Percentiles rank a stretch among this genome's conserved stretches.
These are phyloP conservation scores for Crotalus tigris DNA, from an alignment of 2,113 vertebrate genomes.

Conservation along the genomic window DNA sequence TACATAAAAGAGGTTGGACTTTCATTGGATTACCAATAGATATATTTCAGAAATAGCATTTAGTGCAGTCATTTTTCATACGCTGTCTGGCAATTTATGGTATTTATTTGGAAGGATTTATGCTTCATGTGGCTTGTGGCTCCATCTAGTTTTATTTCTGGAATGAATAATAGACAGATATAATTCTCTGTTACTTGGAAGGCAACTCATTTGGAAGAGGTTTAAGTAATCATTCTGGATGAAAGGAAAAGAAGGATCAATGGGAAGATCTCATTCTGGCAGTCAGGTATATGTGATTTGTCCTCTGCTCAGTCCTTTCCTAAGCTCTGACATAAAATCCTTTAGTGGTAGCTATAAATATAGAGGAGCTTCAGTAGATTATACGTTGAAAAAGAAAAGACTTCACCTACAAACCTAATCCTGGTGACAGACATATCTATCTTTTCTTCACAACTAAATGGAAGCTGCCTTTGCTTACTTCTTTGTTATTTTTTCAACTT, in stretches of 20 bases:
- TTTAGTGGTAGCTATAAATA: conserved; percentile 7
- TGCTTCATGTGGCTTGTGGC: neutral
- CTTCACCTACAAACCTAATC: neutral
- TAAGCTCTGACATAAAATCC: neutral
- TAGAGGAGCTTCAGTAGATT: conserved; percentile 8
- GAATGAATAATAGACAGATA: neutral
- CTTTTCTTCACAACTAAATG: neutral
- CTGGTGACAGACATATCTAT: neutral
- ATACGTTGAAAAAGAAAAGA: neutral
- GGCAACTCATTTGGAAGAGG: neutral
- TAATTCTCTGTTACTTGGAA: neutral
- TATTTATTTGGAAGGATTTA: neutral
- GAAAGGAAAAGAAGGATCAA: conserved; percentile 5
- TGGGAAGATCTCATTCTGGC: neutral
- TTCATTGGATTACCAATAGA: neutral
- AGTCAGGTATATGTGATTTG: neutral
- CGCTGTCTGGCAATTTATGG: neutral
- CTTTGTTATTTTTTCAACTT: neutral
- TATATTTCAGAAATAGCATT: neutral
- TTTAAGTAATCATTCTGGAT: neutral
- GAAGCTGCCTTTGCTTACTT: neutral
- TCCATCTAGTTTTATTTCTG: neutral
- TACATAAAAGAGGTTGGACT: neutral
- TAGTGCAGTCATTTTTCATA: neutral
- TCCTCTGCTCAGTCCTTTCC: neutral